A percentile compares a stretch with the other conserved stretches of the same genome.
These are phyloP conservation scores for Sus cebifrons DNA, from an alignment of 2,797 vertebrate genomes.

Conservation along the genomic window DNA sequence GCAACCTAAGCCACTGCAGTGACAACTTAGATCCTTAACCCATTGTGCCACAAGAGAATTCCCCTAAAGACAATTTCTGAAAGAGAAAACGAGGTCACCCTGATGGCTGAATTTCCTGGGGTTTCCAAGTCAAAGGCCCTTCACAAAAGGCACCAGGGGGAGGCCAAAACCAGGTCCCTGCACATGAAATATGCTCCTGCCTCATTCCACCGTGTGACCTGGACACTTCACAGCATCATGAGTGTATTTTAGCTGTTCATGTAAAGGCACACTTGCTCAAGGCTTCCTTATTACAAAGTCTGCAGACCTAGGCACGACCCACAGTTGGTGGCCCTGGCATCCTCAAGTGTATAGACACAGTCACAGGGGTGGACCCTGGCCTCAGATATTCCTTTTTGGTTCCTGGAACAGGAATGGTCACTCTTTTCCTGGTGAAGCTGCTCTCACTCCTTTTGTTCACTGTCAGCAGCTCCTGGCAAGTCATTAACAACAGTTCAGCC, in stretches of 20 bases:
- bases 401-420: not conserved
- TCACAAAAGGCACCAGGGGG: not conserved
- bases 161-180: not conserved
- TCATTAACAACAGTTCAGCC: not conserved
- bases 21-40: too few relatives aligned
- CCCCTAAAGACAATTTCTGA: not conserved
- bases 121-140: not conserved
- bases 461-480: not conserved
- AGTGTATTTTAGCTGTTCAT: not conserved
- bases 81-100: not conserved
- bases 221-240: not conserved
- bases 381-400: not conserved
- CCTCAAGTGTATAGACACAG: too few relatives aligned
- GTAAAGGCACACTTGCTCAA: not conserved
- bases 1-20: too few relatives aligned
- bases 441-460: not conserved
- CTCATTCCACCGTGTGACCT: not conserved
- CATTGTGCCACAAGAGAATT: too few relatives aligned
- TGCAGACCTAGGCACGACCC: not conserved
- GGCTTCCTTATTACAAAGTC: not conserved
- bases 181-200: not conserved
- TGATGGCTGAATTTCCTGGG: not conserved
- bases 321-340: not conserved
- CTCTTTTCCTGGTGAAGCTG: not conserved
- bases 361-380: not conserved